A percentile compares a stretch with the other conserved stretches of the same genome.
Conservation (phyloP, 2,113 vertebrate species). For the Rhegmatorhina hoffmannsi region DNA sequence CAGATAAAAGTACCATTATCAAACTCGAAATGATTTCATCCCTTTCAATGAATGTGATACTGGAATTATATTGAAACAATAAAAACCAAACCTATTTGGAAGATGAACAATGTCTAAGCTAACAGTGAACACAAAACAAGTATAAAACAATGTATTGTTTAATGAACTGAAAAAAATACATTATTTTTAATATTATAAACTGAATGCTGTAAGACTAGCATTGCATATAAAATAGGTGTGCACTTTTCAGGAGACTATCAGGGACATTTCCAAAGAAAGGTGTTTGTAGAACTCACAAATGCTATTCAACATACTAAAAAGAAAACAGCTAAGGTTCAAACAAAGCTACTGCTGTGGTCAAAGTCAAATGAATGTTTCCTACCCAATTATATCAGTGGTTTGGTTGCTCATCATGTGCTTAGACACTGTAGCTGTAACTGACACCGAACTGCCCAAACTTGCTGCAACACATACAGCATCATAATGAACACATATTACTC, state of each 20-base stretch:
- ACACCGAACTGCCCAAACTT: background rate
- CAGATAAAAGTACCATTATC: background rate
- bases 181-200: background rate
- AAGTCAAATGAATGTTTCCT: background rate
- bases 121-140: background rate
- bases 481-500: background rate
- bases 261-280: background rate
- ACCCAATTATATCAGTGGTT: background rate
- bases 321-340: background rate
- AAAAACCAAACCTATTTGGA: background rate
- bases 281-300: background rate
- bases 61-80: background rate
- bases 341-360: background rate
- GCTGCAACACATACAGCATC: background rate
- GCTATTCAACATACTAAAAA: background rate
- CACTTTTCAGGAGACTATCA: background rate
- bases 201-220: background rate
- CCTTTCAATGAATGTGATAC: background rate
- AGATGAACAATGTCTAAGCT: background rate
- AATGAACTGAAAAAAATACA: background rate
- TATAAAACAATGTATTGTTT: background rate
- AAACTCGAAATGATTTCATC: background rate
- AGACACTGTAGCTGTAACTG: background rate
- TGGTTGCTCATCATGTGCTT: background rate
- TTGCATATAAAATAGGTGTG: background rate